A percentile compares a stretch with the other conserved stretches of the same genome.
These are phyloP conservation scores for Apostichopus japonicus DNA, from an alignment of 35 echinoderm and acorn worm genomes.

Conservation along the genomic window DNA sequence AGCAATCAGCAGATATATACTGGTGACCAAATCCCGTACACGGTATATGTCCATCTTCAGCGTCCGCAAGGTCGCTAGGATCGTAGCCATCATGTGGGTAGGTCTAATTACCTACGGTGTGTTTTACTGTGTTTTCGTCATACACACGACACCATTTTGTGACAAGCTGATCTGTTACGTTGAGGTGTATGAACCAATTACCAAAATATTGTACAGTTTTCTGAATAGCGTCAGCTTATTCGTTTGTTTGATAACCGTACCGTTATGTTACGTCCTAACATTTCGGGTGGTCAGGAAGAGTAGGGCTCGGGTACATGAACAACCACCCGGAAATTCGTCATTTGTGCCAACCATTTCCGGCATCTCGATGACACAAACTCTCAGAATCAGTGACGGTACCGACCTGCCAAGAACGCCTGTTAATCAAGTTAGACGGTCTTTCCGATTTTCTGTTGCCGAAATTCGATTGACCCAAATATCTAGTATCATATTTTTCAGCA, in stretches of 20 bases:
- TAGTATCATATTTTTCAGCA: not conserved
- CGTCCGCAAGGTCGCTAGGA: not conserved
- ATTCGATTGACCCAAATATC: not conserved
- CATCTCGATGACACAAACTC: not conserved
- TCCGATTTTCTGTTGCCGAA: not conserved
- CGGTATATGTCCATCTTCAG: not conserved
- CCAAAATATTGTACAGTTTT: not conserved
- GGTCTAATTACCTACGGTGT: not conserved
- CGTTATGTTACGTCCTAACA: not conserved
- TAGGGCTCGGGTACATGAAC: not conserved
- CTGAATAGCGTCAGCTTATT: not conserved
- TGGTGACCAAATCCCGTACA: not conserved
- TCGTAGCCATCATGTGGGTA: not conserved
- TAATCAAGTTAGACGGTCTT: not conserved
- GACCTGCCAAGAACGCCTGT: not conserved
- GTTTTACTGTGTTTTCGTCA: not conserved
- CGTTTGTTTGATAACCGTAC: constrained; percentile 15
- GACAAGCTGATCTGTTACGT: not conserved
- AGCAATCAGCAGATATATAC: not conserved
- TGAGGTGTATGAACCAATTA: not conserved
- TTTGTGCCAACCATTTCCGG: not conserved
- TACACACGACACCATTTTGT: not conserved
- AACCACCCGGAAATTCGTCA: not conserved
- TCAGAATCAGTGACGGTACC: not conserved
- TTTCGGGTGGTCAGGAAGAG: not conserved